Conservation (phyloP, 2,113 vertebrate genomes). For the Orycteropus afer region DNA sequence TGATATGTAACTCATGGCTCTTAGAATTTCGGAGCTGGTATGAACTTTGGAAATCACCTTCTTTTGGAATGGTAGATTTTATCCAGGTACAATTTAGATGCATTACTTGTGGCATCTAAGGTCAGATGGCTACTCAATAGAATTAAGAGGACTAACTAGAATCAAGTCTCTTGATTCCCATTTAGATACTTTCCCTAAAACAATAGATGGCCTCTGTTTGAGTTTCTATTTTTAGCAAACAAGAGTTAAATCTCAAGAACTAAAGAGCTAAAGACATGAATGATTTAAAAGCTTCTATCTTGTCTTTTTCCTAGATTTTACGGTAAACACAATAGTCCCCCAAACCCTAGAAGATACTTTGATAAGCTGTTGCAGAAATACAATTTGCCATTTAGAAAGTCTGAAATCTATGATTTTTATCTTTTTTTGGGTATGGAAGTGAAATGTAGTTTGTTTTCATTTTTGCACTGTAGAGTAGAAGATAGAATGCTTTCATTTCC, state of each 20-base stretch:
- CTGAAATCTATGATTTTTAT: neutral
- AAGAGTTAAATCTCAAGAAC: neutral
- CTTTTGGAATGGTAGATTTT: neutral
- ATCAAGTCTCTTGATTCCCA: neutral
- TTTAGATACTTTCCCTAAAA: neutral
- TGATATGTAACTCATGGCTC: neutral
- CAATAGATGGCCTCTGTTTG: neutral
- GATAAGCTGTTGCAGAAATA: neutral
- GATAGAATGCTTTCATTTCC: neutral
- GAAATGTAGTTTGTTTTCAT: neutral
- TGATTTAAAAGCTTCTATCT: neutral
- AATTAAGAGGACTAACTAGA: neutral
- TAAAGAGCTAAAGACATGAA: neutral
- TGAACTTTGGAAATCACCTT: neutral
- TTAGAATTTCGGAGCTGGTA: neutral
- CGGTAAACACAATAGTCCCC: neutral
- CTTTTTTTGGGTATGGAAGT: neutral
- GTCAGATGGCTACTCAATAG: neutral
- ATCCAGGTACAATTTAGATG: neutral
- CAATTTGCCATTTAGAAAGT: neutral
- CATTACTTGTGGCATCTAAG: neutral
- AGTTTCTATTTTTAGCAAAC: slow-evolving; percentile 23
- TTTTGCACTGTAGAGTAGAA: neutral
- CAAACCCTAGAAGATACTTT: neutral
- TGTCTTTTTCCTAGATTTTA: slow-evolving; percentile 12